phyloP scores from a whole-genome alignment of 2,113 vertebrate species.

The Hipposideros armiger region DNA sequence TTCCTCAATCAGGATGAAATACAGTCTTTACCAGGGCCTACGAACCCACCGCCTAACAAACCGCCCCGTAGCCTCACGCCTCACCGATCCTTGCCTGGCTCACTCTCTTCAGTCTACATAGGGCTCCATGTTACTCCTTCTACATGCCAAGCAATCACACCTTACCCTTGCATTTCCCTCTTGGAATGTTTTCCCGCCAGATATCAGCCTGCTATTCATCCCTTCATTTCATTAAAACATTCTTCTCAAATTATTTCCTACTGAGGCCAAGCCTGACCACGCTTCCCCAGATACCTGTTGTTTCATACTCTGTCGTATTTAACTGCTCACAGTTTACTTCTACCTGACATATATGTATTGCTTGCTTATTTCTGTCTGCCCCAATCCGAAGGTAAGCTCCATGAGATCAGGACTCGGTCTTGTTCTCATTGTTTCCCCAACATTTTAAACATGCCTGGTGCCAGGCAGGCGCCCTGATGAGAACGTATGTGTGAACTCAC shows the following conservation, averaged over 20 bases:
- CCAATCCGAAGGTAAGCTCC: not conserved
- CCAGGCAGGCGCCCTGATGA: not conserved
- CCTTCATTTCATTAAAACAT: not conserved
- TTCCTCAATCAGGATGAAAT: not conserved
- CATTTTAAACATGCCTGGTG: not conserved
- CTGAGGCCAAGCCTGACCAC: not conserved
- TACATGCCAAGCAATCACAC: not conserved
- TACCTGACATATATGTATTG: not conserved
- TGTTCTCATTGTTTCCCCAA: not conserved
- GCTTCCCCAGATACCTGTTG: not conserved
- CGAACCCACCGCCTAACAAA: not conserved
- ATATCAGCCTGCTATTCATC: not conserved
- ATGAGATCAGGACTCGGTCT: not conserved
- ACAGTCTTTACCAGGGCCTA: not conserved
- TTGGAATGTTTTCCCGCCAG: not conserved
- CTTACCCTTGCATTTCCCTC: not conserved
- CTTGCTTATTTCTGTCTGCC: slow-evolving; percentile 39
- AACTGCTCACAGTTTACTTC: slow-evolving; percentile 18
- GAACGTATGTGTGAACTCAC: not conserved
- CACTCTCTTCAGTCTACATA: fast-evolving
- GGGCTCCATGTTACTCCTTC: not conserved
- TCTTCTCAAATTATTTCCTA: not conserved
- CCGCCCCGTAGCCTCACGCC: not conserved
- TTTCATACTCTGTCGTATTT: not conserved
- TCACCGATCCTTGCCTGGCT: fast-evolving